Evolutionary conservation across 1,140 invertebrate species (phyloP).

Genomic region (Trichonephila inaurata): DNA sequence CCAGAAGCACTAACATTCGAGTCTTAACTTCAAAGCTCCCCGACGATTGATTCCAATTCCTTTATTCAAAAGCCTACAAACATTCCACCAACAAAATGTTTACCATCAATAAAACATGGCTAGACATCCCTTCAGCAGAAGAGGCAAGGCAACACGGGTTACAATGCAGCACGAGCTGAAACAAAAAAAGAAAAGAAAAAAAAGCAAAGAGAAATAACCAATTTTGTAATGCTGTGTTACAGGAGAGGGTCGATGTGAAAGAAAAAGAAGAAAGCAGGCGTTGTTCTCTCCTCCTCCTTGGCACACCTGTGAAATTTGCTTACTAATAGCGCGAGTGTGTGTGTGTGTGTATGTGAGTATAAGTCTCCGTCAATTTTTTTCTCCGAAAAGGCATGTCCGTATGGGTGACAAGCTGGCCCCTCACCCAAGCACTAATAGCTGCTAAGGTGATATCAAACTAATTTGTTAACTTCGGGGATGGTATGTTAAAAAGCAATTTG

Average conservation of each 20-base stretch:
- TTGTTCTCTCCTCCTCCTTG: neutral
- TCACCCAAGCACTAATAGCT: constrained; percentile 50
- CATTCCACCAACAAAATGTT: neutral
- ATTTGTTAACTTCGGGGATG: constrained; percentile 42
- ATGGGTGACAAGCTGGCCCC: constrained; percentile 45
- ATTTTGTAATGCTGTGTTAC: neutral
- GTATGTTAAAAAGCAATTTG: neutral
- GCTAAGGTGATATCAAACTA: constrained; percentile 67
- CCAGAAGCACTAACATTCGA: no score
- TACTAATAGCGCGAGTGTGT: constrained; percentile 41
- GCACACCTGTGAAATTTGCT: constrained; percentile 68
- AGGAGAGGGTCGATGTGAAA: neutral
- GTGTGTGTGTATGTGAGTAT: neutral
- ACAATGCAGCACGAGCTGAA: neutral
- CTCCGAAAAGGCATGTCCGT: constrained; percentile 48
- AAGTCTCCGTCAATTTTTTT: constrained; percentile 53
- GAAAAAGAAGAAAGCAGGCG: constrained; percentile 10
- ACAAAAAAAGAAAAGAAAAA: neutral
- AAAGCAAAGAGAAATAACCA: neutral
- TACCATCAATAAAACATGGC: neutral
- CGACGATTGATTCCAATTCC: no score
- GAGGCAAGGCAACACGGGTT: no score
- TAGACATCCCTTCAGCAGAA: neutral
- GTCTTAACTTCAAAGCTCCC: no score
- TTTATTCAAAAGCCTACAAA: neutral